A percentile compares a stretch with the other conserved stretches of the same genome.
phyloP scores from a whole-genome alignment of 2,113 vertebrate species.

The Onychorhynchus coronatus region DNA sequence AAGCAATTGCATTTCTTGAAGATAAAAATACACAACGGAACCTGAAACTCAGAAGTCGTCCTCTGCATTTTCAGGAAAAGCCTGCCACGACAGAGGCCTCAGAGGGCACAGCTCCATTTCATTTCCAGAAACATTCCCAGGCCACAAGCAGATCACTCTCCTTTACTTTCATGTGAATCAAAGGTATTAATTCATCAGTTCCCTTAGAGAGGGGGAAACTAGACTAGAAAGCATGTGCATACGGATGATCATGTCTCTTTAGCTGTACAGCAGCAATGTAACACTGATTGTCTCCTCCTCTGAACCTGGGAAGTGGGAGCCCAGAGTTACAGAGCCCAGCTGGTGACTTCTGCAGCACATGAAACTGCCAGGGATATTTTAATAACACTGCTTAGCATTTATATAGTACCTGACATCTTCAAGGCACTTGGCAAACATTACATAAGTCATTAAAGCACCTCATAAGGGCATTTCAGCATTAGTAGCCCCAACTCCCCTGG shows the following conservation, averaged over 20 bases:
- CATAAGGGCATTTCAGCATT: neutral
- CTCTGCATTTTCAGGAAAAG: neutral
- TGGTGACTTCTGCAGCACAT: neutral
- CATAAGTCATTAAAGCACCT: neutral
- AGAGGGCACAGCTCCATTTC: neutral
- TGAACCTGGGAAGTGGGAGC: neutral
- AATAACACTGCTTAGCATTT: neutral
- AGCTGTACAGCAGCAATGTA: neutral
- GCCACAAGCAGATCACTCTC: neutral
- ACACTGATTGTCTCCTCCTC: neutral
- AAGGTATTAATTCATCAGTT: neutral
- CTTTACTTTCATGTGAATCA: neutral
- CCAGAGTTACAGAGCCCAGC: neutral
- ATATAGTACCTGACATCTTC: neutral
- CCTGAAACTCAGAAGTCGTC: neutral
- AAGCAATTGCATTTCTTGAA: neutral
- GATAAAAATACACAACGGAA: neutral
- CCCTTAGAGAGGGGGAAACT: neutral
- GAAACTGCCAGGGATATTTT: neutral
- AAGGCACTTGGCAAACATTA: neutral
- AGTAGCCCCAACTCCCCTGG: neutral
- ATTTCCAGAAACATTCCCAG: neutral
- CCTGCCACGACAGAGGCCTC: neutral
- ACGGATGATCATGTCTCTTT: rapidly evolving
- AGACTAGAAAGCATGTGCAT: neutral